Evolutionary conservation across 2,113 vertebrate species (phyloP).

Genomic region (Perca flavescens): DNA sequence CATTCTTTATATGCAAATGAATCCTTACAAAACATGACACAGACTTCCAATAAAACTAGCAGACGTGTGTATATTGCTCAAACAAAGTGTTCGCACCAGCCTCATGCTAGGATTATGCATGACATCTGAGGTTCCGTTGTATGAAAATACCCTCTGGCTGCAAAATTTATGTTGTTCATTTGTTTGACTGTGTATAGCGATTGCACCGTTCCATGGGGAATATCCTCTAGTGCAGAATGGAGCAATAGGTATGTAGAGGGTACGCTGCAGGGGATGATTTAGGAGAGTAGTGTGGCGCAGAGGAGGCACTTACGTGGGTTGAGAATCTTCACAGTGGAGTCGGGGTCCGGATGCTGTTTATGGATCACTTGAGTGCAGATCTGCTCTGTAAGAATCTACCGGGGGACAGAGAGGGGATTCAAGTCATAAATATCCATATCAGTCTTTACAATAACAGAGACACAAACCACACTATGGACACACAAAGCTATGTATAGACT

Average conservation of each 20-base stretch:
- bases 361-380: conserved; percentile 98
- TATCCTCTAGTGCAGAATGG: conserved; percentile 38
- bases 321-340: conserved; percentile 97
- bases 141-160: conserved; percentile 60
- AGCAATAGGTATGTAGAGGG: conserved; percentile 70
- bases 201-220: conserved; percentile 56
- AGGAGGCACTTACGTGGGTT: conserved; percentile 94
- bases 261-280: conserved; percentile 66
- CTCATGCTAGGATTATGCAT: conserved; percentile 36
- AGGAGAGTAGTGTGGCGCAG: conserved; percentile 49
- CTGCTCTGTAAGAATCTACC: conserved; percentile 96
- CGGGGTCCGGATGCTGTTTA: conserved; percentile 97
- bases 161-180: conserved; percentile 71
- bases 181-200: conserved; percentile 66
- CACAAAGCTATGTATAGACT: conserved; percentile 9
- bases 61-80: conserved; percentile 46
- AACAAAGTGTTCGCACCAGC: conserved; percentile 41
- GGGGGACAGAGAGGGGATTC: conserved; percentile 50
- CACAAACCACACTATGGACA: conserved; percentile 38
- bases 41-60: conserved; percentile 43
- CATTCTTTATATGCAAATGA: conserved; percentile 38
- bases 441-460: conserved; percentile 51
- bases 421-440: conserved; percentile 63
- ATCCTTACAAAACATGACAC: conserved; percentile 25
- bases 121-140: conserved; percentile 36